phyloP scores from a whole-genome alignment of 2,888 invertebrate genomes.

The Lamellibrachia columna region DNA sequence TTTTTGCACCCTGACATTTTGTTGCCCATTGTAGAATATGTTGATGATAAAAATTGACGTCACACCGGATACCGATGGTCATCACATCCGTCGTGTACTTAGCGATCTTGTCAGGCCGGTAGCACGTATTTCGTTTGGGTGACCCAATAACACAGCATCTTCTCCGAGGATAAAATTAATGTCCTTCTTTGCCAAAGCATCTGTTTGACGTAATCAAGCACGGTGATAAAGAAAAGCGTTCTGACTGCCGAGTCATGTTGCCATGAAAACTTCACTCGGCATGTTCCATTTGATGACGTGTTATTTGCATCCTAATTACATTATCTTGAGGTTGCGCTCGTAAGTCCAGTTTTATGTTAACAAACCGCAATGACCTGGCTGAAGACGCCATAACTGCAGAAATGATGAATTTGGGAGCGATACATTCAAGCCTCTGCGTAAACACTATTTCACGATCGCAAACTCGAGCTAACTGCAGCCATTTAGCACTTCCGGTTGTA shows the following conservation, averaged over 20 bases:
- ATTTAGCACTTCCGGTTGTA: background rate
- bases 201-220: background rate
- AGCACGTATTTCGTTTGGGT: background rate
- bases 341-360: background rate
- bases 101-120: background rate
- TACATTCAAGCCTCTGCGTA: background rate
- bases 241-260: background rate
- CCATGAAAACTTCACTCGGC: background rate
- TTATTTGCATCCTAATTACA: background rate
- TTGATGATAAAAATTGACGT: background rate
- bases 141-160: background rate
- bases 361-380: background rate
- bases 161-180: background rate
- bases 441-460: slow-evolving; percentile 11
- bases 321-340: background rate
- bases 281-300: background rate
- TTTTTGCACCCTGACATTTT: no score
- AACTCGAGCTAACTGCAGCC: background rate
- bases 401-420: background rate
- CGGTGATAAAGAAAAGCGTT: background rate
- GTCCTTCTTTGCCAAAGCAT: background rate
- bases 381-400: background rate
- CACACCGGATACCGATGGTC: background rate
- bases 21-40: no score
- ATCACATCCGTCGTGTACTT: background rate